Evolutionary conservation across 2,797 vertebrate genomes (phyloP), one percentile per base, ranked within the genome.

Genomic region (Loriculus beryllinus): DNA sequence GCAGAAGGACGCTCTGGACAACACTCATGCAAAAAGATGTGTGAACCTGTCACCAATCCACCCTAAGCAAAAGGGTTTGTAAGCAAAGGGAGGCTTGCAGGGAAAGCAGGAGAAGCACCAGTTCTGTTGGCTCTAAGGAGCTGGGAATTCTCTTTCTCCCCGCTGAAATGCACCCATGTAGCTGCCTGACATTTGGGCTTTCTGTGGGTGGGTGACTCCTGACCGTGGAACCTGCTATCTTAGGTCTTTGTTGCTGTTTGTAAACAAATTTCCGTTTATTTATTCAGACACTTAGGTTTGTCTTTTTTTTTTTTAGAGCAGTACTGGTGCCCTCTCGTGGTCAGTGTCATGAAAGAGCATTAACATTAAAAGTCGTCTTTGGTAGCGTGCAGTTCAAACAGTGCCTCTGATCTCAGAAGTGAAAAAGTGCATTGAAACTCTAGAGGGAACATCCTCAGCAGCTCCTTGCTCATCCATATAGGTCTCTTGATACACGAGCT

Each of bases 271-370:
- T 21, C 15, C 15, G 0, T n/a, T 59, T 39, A 21, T 64, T 92
- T 35, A 52, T 51, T 62, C 37, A n/a, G 13, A 23, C 20, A 1
- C 16, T 57, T 26, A 5, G 2, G 10, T 84, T 88, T 45, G 3
- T 6, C 4, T 14, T 31, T 31, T 45, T 42, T 18, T 33, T 33
- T 10, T 2, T 33, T 10, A 2, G 23, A 80, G 78, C 56, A 12
- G 37, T 43, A 14, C 69, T 65, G 75, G 69, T 75, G 89, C 93
- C 95, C 96, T 96, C 92, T 72, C 9, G 65, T 92, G 96, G 92
- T 60, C 39, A 23, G 5, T 39, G 56, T n/a, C 8, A 0, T 2
- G 4, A 39, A 33, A 49, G 49, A 82, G n/a, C 6, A 9, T 28
- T 18, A 33, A 18, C 29, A 5, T 22, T 4, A 23, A 48, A 70